Evolutionary conservation across 2,113 vertebrate genomes (phyloP).

Genomic region (Dipodomys spectabilis): DNA sequence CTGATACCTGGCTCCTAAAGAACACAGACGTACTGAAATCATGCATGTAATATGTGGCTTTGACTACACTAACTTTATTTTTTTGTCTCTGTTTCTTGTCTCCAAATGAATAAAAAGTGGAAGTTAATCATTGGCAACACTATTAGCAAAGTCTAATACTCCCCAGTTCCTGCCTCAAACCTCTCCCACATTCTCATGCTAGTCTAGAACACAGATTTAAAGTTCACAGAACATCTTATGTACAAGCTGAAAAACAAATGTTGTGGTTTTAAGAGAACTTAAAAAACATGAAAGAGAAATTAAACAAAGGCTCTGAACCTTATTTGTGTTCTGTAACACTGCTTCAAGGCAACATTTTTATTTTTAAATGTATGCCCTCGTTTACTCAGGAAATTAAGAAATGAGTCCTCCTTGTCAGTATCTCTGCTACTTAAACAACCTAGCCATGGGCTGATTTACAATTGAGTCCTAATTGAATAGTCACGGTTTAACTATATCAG

Average conservation of each 20-base stretch:
- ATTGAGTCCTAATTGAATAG: slow-evolving; percentile 77
- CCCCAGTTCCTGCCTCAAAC: not conserved
- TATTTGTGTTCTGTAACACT: slow-evolving; percentile 49
- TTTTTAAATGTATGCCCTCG: slow-evolving; percentile 70
- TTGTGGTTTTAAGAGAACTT: not conserved
- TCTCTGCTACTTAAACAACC: slow-evolving; percentile 63
- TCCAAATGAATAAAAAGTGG: slow-evolving; percentile 21
- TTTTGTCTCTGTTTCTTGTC: slow-evolving; percentile 17
- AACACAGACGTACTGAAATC: not conserved
- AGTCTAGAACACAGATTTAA: slow-evolving; percentile 30
- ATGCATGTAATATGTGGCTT: not conserved
- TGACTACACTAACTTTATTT: not conserved
- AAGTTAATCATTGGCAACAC: not conserved
- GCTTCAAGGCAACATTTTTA: slow-evolving; percentile 75
- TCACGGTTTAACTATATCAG: slow-evolving; percentile 74
- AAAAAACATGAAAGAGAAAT: slow-evolving; percentile 56
- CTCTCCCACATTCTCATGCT: not conserved
- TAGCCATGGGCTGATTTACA: slow-evolving; percentile 67
- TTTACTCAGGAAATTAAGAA: slow-evolving; percentile 78
- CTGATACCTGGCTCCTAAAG: too few relatives aligned
- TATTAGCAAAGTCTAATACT: not conserved
- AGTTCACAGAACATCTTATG: not conserved
- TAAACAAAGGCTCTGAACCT: slow-evolving; percentile 67
- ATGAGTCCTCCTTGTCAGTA: slow-evolving; percentile 60
- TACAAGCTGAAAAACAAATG: slow-evolving; percentile 45